A percentile compares a stretch with the other conserved stretches of the same genome.
Evolutionary conservation across 2,113 vertebrate species (phyloP).

Genomic region (Rhizomys pruinosus): DNA sequence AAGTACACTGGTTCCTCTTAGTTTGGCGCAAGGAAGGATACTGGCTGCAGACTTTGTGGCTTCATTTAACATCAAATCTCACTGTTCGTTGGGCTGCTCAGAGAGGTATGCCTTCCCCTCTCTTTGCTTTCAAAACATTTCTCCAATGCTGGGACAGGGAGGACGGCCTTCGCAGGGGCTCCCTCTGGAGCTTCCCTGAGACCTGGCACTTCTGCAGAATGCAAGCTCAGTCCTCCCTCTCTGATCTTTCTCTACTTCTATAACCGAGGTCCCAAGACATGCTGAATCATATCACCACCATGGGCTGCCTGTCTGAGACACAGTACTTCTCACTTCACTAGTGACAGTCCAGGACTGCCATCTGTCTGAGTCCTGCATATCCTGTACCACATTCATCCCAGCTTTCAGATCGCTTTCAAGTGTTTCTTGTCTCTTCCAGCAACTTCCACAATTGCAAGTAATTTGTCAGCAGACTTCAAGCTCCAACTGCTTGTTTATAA

Average conservation of each 20-base stretch:
- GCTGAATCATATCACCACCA: background rate
- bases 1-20: background rate
- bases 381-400: background rate
- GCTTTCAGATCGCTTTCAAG: background rate
- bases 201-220: background rate
- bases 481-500: conserved; percentile 33
- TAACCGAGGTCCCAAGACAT: background rate
- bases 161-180: background rate
- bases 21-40: background rate
- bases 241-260: background rate
- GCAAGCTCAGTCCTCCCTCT: background rate
- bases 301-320: background rate
- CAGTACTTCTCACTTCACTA: background rate
- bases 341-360: background rate
- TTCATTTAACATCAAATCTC: background rate
- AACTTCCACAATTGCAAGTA: conserved; percentile 10
- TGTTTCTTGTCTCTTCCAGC: conserved; percentile 4
- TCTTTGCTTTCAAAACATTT: background rate
- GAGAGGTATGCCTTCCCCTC: accelerated
- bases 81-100: background rate
- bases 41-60: background rate
- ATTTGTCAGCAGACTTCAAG: conserved; percentile 18
- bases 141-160: background rate
- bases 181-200: background rate
- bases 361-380: background rate